A percentile compares a stretch with the other conserved stretches of the same genome.
These are phyloP conservation scores for Aelia acuminata DNA, from an alignment of 2,888 invertebrate genomes.

Conservation along the genomic window DNA sequence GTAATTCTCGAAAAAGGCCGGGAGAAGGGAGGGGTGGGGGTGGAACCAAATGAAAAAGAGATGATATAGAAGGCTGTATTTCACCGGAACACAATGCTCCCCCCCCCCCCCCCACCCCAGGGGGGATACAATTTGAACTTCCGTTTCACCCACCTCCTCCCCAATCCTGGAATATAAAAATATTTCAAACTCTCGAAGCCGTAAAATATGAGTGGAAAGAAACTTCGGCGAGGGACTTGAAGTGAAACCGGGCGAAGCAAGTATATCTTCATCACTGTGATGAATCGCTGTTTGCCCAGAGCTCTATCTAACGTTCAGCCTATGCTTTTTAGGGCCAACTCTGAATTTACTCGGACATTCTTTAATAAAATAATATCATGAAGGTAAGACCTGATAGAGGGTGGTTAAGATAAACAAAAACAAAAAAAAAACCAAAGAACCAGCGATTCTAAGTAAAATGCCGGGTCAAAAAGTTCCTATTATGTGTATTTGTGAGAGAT, in stretches of 20 bases:
- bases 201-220: conserved; percentile 51
- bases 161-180: conserved; percentile 16
- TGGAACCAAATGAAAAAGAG: conserved; percentile 6
- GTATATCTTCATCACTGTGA: conserved; percentile 55
- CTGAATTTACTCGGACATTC: background rate
- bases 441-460: no score
- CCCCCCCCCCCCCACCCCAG: background rate
- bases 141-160: conserved; percentile 38
- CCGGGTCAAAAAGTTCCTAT: no score
- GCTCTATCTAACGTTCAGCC: background rate
- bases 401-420: no score
- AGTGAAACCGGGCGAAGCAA: background rate
- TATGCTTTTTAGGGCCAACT: background rate
- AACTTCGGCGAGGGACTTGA: conserved; percentile 38
- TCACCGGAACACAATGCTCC: conserved; percentile 29
- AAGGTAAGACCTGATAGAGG: background rate
- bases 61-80: conserved; percentile 46
- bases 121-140: conserved; percentile 42
- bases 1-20: conserved; percentile 19
- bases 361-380: background rate
- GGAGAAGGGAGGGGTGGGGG: background rate
- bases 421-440: no score
- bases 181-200: conserved; percentile 51
- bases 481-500: no score
- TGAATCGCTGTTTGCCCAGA: conserved; percentile 15